Evolutionary conservation across 2,113 vertebrate species (phyloP), one percentile per base, ranked within the genome.

Genomic region (Columba janthina): DNA sequence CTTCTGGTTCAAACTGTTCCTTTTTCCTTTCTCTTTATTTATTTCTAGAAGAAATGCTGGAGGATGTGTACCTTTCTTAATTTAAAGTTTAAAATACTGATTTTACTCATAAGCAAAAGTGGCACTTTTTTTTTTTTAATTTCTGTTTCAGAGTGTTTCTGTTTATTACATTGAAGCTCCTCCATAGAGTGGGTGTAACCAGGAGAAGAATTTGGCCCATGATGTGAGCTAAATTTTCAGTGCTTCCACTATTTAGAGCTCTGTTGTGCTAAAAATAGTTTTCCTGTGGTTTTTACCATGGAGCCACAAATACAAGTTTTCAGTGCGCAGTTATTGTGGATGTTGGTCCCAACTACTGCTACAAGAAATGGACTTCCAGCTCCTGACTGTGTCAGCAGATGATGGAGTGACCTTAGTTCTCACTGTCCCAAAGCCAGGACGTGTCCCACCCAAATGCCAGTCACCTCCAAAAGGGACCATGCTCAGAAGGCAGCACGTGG

Each of bases 231-330:
- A 93, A 90, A 87, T 92, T 96, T 95, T 96, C 83, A 94, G 93
- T 50, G 90, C 86, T 93, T 93, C 90, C 83, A 96, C 96, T 96
- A 96, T 97, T 97, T 96, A 93, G 88, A 92, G 94, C 90, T 85
- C 76, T 0, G 20, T 76, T 83, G 78, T 3, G 11, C 94, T 95
- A 97, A 96, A 96, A 97, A 97, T 96, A 97, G 66, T 69, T 85
- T 89, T 78, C 83, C 86, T 96, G 96, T 96, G 96, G 96, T 95
- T 97, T 96, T 96, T 90, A 92, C 94, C 94, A 84, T 65, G 86
- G 44, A 96, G 88, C 92, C 93, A 93, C 96, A 96, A 94, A 89
- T 46, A 62, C 92, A 84, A 96, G 92, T 92, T 95, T 93, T 94
- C 96, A 94, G 70, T 34, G 69, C 93, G 34, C 31, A 89, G 90